A percentile compares a stretch with the other conserved stretches of the same genome.
These are phyloP conservation scores for Calliopsis andreniformis DNA, from an alignment of 1,140 invertebrate species.

Conservation along the genomic window DNA sequence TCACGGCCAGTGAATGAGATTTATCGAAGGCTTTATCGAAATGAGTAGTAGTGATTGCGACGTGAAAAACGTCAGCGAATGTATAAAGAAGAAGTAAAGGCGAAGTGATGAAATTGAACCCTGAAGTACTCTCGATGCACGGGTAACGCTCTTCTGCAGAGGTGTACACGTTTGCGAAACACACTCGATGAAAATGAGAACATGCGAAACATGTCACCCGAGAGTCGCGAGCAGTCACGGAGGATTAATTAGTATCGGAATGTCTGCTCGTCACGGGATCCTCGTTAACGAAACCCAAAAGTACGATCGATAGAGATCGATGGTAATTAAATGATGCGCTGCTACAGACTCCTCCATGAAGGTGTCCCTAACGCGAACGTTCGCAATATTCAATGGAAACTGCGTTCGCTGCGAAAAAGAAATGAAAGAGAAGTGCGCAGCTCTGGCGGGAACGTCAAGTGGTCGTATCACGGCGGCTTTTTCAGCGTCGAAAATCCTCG, in stretches of 20 bases:
- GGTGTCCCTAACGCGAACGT: not conserved
- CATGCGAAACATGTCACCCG: not conserved
- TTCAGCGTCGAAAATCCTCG: constrained; percentile 33
- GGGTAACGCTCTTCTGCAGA: not conserved
- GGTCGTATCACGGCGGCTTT: constrained; percentile 13
- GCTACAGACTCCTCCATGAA: not conserved
- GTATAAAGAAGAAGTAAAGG: no score
- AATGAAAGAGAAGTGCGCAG: not conserved
- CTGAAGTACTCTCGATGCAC: no score
- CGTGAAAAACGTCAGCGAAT: no score
- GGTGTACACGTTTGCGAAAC: not conserved
- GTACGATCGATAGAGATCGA: not conserved
- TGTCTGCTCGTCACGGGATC: not conserved
- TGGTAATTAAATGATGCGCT: constrained; percentile 27
- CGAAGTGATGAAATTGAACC: no score
- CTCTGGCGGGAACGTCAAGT: constrained; percentile 18
- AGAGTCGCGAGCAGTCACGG: not conserved
- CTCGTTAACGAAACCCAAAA: constrained; percentile 22
- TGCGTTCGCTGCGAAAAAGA: not conserved
- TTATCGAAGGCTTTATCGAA: not conserved
- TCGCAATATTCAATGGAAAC: constrained; percentile 8
- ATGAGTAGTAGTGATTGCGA: not conserved
- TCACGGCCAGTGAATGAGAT: no score
- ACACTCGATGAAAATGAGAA: not conserved
- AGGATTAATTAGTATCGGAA: constrained; percentile 22